Evolutionary conservation across 2,888 invertebrate genomes (phyloP).

Genomic region (Cantharis lateralis): DNA sequence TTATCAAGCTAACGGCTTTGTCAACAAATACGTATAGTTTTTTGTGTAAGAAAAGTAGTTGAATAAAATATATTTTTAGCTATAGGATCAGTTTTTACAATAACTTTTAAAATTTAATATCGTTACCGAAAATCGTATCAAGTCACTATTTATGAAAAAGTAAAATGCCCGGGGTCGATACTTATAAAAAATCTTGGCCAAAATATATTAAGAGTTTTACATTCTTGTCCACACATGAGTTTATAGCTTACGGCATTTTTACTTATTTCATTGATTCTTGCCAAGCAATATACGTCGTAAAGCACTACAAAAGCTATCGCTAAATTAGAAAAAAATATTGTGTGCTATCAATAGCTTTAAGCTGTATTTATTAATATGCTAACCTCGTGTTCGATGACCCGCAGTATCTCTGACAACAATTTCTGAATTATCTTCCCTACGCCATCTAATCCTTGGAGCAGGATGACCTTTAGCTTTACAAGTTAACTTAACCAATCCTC

Average conservation of each 20-base stretch:
- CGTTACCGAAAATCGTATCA: background rate
- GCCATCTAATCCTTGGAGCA: slow-evolving; percentile 79
- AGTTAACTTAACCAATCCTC: slow-evolving; percentile 69
- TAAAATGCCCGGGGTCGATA: background rate
- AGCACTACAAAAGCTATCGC: slow-evolving; percentile 52
- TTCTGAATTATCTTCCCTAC: slow-evolving; percentile 80
- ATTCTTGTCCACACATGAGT: background rate
- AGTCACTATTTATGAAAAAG: background rate
- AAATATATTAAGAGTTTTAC: background rate
- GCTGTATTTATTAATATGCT: slow-evolving; percentile 33
- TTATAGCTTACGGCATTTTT: background rate
- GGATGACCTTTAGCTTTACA: slow-evolving; percentile 82
- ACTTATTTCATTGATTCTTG: slow-evolving; percentile 48
- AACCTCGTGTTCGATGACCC: slow-evolving; percentile 56
- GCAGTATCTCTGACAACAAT: slow-evolving; percentile 75
- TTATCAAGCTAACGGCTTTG: slow-evolving; percentile 41
- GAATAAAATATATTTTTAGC: background rate
- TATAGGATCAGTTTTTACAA: background rate
- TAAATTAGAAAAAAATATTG: slow-evolving; percentile 45
- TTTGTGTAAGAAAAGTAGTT: background rate
- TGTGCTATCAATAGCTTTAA: slow-evolving; percentile 40
- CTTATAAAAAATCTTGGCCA: background rate
- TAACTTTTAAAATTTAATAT: background rate
- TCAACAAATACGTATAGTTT: background rate
- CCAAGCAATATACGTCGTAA: slow-evolving; percentile 51